Base-by-base conservation (phyloP, 2,888 invertebrate species). In the Lepidonotus clava region DNA sequence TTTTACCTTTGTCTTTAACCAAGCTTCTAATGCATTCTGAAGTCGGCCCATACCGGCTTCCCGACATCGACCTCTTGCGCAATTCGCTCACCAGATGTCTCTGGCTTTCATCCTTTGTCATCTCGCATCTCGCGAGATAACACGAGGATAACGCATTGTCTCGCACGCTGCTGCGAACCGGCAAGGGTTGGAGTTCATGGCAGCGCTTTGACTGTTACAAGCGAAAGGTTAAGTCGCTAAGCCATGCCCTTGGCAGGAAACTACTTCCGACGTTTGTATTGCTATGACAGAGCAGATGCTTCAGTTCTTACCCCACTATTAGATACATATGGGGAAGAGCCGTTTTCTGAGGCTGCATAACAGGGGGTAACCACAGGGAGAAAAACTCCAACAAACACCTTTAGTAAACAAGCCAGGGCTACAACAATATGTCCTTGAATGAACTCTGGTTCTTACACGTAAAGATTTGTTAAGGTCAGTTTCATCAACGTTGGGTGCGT, bases 11-110 rank as follows among this genome's bases (percentile, higher is more conserved):
- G 61, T 61, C 61, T 61, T 61, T 61, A 32, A n/a, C 61, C 61
- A n/a, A 32, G 61, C 28, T 61, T 61, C 61, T 61, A 61, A 28
- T 61, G 61, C 61, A 61, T 61, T 61, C 28, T 28, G 4, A 11
- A 28, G 61, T 28, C 24, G 28, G 28, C 24, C 46, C 46, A 6
- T 18, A 46, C 46, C 46, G 8, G 6, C 46, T 46, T n/a, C 61
- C 61, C 1, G 11, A 11, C 28, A 61, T 61, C 4, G 53, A 11
- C 61, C 61, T 61, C 61, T 61, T 61, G 61, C 61, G 61, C 61
- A 61, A 61, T 61, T 61, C 61, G 28, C 28, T 28, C 61, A 61
- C 61, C 61, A 61, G 61, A 61, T 61, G 61, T 61, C 61, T 61
- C 61, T 61, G n/a, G 5, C 61, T 61, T 61, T 61, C 61, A 61